Evolutionary conservation across 1,140 invertebrate species (phyloP), one percentile per base, ranked within the genome.

Genomic region (Rhagoletis zephyria): DNA sequence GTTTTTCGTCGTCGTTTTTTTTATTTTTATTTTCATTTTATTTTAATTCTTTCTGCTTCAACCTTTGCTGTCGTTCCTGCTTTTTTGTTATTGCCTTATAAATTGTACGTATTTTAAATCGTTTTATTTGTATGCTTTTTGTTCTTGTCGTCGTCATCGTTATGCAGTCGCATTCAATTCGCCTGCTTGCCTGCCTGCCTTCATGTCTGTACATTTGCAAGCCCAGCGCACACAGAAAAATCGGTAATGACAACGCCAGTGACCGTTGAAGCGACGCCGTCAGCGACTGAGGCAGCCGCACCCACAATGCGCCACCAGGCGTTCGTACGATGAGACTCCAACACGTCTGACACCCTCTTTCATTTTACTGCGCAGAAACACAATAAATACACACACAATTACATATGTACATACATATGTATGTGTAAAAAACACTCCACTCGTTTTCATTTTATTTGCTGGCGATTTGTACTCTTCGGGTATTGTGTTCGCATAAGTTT

Each of bases 21-120:
- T 42, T 77, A 56, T 77, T 45, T 74, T 74, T 42, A 40, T 6
- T 12, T 70, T 1, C 30, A 4, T 16, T 63, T 63, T 14, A 14
- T 70, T 30, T 70, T 2, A 48, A 5, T 51, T 42, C 16, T 45
- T 77, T 77, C 42, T 16, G 45, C 51, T 74, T 51, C 45, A 74
- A 74, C 14, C n/a, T 6, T 77, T 77, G 42, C n/a, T 56, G 42
- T 77, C 51, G n/a, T 77, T 77, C 42, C n/a, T 51, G 14, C 16
- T 42, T 16, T 74, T 77, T 77, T 56, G 5, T 51, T 51, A 7
- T 77, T 67, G 30, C 30, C 12, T 56, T 81, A 81, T 59, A 81
- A 81, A 81, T 81, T 81, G 48, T 30, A 30, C 30, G 30, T 51
- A 81, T 81, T 67, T 81, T 81, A 81, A 56, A 81, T 81, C 74